A percentile compares a stretch with the other conserved stretches of the same genome.
Conservation (phyloP, 2,113 vertebrate genomes). For the Carlito syrichta region DNA sequence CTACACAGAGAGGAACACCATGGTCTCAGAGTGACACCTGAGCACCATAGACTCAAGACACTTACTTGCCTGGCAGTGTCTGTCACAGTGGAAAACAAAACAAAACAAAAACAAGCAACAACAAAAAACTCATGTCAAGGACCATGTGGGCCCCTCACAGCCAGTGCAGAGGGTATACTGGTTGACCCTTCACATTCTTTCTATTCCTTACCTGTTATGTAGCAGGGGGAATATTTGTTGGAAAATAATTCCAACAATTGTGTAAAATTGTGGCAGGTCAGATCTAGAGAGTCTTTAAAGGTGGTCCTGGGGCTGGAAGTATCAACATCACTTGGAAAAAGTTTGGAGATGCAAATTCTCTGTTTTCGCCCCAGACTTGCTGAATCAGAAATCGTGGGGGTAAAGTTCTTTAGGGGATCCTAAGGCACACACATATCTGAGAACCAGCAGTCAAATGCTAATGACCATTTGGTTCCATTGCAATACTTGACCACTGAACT, state of each 20-base stretch:
- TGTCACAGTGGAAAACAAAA: background rate
- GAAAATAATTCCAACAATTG: background rate
- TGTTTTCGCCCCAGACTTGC: background rate
- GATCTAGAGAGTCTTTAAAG: background rate
- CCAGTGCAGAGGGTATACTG: background rate
- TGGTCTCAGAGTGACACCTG: background rate
- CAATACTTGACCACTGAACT: background rate
- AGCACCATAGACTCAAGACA: background rate
- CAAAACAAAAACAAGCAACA: too few species aligned
- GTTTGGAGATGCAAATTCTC: background rate
- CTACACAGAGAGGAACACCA: background rate
- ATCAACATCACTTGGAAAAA: background rate
- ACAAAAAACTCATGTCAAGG: background rate
- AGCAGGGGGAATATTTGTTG: background rate
- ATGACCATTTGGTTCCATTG: background rate
- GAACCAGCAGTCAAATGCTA: background rate
- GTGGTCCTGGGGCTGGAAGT: background rate
- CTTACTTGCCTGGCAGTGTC: background rate
- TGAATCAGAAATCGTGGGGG: background rate
- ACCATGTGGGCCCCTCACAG: background rate
- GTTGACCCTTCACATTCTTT: background rate
- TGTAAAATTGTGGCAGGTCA: background rate
- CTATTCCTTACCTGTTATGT: too few species aligned
- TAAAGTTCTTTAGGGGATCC: background rate
- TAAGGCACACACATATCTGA: background rate